Evolutionary conservation across 2,797 vertebrate species (phyloP).

Genomic region (Dromococcyx pavoninus): DNA sequence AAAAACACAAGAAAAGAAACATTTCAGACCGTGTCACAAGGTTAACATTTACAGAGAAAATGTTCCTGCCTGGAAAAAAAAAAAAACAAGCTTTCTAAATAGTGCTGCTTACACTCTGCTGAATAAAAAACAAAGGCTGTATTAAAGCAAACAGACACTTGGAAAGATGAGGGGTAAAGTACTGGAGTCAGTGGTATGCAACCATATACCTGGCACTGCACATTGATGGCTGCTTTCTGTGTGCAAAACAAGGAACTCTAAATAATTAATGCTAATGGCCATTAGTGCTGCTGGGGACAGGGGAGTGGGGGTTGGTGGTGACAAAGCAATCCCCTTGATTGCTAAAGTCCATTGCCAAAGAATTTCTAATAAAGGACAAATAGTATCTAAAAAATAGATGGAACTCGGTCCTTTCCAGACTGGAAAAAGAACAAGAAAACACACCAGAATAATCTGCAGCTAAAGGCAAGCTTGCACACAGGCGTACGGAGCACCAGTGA

Average conservation of each 20-base stretch:
- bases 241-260: constrained; percentile 30
- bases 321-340: not conserved
- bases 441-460: not conserved
- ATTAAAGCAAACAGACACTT: not conserved
- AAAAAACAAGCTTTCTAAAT: not conserved
- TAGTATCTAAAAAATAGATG: not conserved
- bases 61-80: not conserved
- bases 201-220: not conserved
- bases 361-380: constrained; percentile 12
- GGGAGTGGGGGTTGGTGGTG: not conserved
- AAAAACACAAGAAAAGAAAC: constrained; percentile 12
- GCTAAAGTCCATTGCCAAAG: not conserved
- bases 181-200: not conserved
- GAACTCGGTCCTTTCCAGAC: not conserved
- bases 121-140: not conserved
- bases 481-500: not conserved
- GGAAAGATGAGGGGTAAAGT: not conserved
- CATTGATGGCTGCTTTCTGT: not conserved
- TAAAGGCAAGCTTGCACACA: not conserved
- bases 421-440: not conserved
- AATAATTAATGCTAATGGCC: constrained; percentile 55
- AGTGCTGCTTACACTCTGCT: not conserved
- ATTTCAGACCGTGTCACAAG: not conserved
- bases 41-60: constrained; percentile 35
- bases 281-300: not conserved